Conservation (phyloP, 2,797 vertebrate species). For the Danio tinwini region DNA sequence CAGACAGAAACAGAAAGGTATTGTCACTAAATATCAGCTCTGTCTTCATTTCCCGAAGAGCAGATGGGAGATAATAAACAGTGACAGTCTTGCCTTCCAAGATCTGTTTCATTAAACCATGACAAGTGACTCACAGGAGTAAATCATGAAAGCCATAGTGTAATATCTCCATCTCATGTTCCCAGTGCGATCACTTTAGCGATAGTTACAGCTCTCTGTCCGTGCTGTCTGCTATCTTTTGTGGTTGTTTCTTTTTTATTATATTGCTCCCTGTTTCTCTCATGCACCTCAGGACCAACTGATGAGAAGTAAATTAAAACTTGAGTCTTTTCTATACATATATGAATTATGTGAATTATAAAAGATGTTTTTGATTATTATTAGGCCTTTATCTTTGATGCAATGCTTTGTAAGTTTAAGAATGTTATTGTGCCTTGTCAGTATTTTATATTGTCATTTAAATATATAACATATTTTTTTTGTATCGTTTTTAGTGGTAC, state of each 20-base stretch:
- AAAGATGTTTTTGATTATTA: background rate
- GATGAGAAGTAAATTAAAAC: background rate
- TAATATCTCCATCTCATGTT: background rate
- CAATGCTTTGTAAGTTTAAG: background rate
- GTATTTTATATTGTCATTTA: conserved; percentile 24
- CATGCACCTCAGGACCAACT: conserved; percentile 14
- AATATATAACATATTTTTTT: conserved; percentile 6
- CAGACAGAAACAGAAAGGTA: background rate
- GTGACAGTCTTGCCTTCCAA: background rate
- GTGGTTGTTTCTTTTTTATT: conserved; percentile 1
- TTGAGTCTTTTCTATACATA: background rate
- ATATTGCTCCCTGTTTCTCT: background rate
- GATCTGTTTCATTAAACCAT: background rate
- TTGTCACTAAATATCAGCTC: conserved; percentile 17
- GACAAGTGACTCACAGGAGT: background rate
- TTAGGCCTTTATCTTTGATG: background rate
- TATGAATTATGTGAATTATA: conserved; percentile 3
- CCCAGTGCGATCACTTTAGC: background rate
- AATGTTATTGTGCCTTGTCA: conserved; percentile 13
- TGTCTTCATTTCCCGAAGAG: conserved; percentile 17
- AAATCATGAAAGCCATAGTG: background rate
- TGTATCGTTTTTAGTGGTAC: background rate
- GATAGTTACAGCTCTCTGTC: background rate
- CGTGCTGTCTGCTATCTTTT: conserved; percentile 9
- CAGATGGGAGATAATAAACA: conserved; percentile 10